Evolutionary conservation across 2,888 invertebrate genomes (phyloP).

Genomic region (Stratiomys singularior): DNA sequence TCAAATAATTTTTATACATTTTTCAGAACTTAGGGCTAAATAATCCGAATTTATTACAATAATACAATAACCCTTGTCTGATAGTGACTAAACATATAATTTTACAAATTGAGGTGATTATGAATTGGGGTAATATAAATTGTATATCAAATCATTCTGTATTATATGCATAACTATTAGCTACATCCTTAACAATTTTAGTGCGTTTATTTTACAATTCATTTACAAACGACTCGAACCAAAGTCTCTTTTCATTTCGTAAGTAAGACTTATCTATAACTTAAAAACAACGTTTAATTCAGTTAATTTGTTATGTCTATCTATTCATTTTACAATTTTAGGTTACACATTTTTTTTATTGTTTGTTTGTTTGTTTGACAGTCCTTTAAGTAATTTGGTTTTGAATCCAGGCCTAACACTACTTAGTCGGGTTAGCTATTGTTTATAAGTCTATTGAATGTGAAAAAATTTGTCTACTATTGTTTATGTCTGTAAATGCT

Average conservation of each 20-base stretch:
- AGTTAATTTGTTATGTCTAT: neutral
- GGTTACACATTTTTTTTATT: slow-evolving; percentile 21
- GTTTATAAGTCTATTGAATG: neutral
- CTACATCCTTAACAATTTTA: neutral
- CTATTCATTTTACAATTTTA: neutral
- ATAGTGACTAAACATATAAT: slow-evolving; percentile 26
- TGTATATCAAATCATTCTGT: neutral
- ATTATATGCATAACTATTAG: neutral
- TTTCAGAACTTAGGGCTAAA: neutral
- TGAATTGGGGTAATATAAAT: slow-evolving; percentile 4
- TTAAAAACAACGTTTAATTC: neutral
- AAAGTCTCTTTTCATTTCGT: neutral
- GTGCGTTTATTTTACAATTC: neutral
- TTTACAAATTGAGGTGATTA: slow-evolving; percentile 20
- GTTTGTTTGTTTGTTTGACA: slow-evolving; percentile 40
- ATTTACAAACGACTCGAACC: neutral
- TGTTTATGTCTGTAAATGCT: neutral
- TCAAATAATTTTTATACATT: neutral
- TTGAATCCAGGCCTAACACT: slow-evolving; percentile 46
- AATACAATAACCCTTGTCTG: slow-evolving; percentile 35
- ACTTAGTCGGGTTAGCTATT: neutral
- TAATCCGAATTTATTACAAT: slow-evolving; percentile 17
- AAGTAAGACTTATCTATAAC: neutral
- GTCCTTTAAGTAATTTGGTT: slow-evolving; percentile 51
- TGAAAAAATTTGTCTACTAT: slow-evolving; percentile 8